These are phyloP conservation scores for Aleiodes alternator DNA, from an alignment of 2,888 invertebrate species.

Conservation along the genomic window DNA sequence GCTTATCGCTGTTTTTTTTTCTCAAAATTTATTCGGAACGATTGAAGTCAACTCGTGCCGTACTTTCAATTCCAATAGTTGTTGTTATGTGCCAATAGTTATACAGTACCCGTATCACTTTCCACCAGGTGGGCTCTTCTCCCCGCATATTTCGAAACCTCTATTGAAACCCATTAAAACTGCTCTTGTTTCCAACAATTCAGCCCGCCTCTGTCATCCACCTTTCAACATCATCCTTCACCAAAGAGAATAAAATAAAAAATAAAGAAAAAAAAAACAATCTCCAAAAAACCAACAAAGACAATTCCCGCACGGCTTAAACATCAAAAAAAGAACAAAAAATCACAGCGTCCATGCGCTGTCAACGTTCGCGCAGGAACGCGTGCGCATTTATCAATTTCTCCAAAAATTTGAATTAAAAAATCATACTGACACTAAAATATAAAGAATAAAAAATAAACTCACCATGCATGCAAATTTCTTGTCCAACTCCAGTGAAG, in stretches of 20 bases:
- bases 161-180: background rate
- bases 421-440: background rate
- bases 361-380: constrained; percentile 9
- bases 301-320: background rate
- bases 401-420: constrained; percentile 8
- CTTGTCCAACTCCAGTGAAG: constrained; percentile 18
- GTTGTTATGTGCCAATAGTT: constrained; percentile 27
- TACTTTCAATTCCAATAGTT: constrained; percentile 2
- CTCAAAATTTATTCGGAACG: no score
- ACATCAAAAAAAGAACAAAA: background rate
- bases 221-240: no score
- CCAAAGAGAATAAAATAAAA: background rate
- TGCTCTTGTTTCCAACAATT: background rate
- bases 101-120: constrained; percentile 39
- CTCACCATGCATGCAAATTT: constrained; percentile 54
- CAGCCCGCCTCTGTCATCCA: no score
- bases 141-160: background rate
- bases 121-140: constrained; percentile 34
- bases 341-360: constrained; percentile 3
- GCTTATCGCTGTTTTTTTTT: no score
- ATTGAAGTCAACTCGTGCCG: no score
- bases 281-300: background rate
- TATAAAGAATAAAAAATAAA: background rate
- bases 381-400: background rate
- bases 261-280: no score